Conservation (phyloP, 2,888 invertebrate species). For the Caenorhabditis zanzibari region DNA sequence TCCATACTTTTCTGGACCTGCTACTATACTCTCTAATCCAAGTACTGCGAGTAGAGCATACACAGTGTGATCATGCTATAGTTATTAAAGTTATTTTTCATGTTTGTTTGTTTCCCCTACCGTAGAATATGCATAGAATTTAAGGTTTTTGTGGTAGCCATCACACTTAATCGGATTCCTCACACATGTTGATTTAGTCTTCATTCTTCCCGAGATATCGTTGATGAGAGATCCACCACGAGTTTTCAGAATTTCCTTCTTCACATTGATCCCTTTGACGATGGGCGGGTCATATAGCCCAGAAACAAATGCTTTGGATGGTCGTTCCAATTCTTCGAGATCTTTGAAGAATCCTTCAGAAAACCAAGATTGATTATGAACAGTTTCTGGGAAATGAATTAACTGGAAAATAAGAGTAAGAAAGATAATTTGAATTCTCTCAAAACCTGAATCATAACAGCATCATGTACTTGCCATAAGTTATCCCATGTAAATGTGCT, state of each 20-base stretch:
- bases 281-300: constrained; percentile 59
- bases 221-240: constrained; percentile 45
- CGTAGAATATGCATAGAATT: constrained; percentile 56
- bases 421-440: background rate
- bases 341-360: constrained; percentile 37
- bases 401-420: constrained; percentile 22
- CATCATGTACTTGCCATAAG: constrained; percentile 51
- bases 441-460: constrained; percentile 41
- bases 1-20: constrained; percentile 33
- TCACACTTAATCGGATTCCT: constrained; percentile 40
- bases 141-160: constrained; percentile 20
- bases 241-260: constrained; percentile 49
- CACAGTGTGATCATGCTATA: constrained; percentile 54
- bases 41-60: constrained; percentile 36
- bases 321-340: constrained; percentile 24
- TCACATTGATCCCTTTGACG: constrained; percentile 43
- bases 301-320: constrained; percentile 30
- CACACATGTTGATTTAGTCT: constrained; percentile 36
- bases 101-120: background rate
- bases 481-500: constrained; percentile 48
- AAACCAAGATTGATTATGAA: constrained; percentile 44
- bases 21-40: constrained; percentile 39
- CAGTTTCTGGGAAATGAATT: constrained; percentile 44
- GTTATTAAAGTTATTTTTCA: background rate
- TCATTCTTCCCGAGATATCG: constrained; percentile 55